A percentile compares a stretch with the other conserved stretches of the same genome.
These are phyloP conservation scores for Tragopan temminckii DNA, from an alignment of 2,797 vertebrate species.

Conservation along the genomic window DNA sequence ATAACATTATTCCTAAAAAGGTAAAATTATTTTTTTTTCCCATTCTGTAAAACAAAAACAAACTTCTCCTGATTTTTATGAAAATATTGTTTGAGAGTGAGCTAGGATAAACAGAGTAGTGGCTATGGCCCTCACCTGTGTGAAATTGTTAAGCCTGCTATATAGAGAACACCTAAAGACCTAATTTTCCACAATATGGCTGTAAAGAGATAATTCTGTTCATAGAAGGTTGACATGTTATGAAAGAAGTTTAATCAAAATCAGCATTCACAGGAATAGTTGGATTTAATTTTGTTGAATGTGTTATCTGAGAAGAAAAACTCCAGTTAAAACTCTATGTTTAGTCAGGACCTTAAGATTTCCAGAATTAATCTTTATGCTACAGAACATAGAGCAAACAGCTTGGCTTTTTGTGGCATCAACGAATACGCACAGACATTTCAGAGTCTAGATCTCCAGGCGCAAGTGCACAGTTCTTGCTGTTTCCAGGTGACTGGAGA, in stretches of 20 bases:
- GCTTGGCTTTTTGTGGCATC: background rate
- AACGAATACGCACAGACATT: background rate
- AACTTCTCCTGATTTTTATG: background rate
- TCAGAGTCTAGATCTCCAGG: background rate
- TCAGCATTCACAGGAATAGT: background rate
- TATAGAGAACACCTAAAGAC: background rate
- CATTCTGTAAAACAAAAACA: too few relatives aligned
- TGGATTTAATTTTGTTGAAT: background rate
- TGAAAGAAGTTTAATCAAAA: background rate
- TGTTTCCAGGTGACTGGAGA: background rate
- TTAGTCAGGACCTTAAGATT: background rate
- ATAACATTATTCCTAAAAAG: background rate
- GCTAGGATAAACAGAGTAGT: background rate
- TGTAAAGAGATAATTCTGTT: background rate
- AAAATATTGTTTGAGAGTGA: background rate
- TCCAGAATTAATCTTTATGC: background rate
- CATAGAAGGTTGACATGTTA: background rate
- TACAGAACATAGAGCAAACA: background rate
- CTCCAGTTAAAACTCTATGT: background rate
- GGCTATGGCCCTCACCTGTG: background rate
- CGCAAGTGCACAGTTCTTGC: rapidly evolving
- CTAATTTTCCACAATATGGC: background rate
- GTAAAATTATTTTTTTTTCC: background rate
- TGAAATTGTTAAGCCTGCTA: background rate
- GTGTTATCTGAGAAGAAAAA: background rate